phyloP scores from a whole-genome alignment of 1,140 invertebrate genomes.

The Megalopta genalis region DNA sequence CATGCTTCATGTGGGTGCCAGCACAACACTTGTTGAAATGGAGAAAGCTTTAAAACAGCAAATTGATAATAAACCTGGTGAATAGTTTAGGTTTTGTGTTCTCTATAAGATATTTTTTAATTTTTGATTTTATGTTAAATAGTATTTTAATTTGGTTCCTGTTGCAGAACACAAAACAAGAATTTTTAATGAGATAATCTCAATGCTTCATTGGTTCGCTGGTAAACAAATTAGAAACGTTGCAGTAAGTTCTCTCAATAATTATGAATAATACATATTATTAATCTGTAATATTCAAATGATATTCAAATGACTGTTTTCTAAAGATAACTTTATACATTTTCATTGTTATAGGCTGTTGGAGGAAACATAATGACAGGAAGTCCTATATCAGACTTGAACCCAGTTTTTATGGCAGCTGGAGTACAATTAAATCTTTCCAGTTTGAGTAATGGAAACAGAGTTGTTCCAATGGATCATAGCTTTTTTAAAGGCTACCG shows the following conservation, averaged over 20 bases:
- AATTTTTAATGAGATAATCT: conserved; percentile 86
- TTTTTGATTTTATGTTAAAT: not conserved
- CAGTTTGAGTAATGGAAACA: conserved; percentile 79
- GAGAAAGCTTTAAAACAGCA: conserved; percentile 82
- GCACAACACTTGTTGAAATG: conserved; percentile 89
- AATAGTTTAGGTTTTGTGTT: not conserved
- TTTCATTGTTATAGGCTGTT: conserved; percentile 81
- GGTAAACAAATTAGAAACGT: conserved; percentile 95
- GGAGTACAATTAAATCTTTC: conserved; percentile 76
- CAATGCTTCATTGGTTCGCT: conserved; percentile 97
- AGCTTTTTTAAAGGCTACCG: conserved; percentile 94
- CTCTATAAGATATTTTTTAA: not conserved
- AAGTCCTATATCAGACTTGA: conserved; percentile 97
- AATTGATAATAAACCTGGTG: conserved; percentile 82
- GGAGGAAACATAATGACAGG: conserved; percentile 97
- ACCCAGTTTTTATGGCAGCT: conserved; percentile 93
- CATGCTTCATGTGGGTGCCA: conserved; percentile 88
- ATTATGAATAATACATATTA: not conserved
- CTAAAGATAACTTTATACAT: not conserved
- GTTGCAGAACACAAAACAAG: conserved; percentile 83
- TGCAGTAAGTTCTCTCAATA: conserved; percentile 80
- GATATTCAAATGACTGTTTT: not conserved
- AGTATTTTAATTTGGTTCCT: conserved; percentile 12
- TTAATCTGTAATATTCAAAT: not conserved
- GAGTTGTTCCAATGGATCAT: conserved; percentile 88